Conservation (phyloP, 2,113 vertebrate genomes). For the Lota lota region DNA sequence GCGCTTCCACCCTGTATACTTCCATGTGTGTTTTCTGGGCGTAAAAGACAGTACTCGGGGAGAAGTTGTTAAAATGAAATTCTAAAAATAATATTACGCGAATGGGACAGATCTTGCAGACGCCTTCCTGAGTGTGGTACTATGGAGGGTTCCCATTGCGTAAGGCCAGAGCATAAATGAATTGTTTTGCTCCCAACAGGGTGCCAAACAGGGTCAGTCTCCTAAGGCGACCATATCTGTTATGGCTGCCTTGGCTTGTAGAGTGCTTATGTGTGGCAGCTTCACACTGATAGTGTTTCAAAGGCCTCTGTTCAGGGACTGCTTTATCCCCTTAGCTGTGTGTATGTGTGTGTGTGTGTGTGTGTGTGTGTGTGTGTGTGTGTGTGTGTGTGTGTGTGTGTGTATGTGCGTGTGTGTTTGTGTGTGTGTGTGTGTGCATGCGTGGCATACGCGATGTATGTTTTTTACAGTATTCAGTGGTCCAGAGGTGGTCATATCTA, state of each 20-base stretch:
- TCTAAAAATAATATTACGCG: slow-evolving; percentile 4
- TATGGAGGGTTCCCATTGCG: slow-evolving; percentile 11
- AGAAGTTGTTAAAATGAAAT: neutral
- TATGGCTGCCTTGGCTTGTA: slow-evolving; percentile 50
- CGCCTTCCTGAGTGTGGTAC: slow-evolving; percentile 17
- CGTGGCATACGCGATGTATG: slow-evolving; percentile 27
- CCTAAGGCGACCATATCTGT: slow-evolving; percentile 44
- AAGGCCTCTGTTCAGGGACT: slow-evolving; percentile 23
- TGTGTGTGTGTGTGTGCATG: slow-evolving; percentile 9
- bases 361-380: slow-evolving; percentile 19
- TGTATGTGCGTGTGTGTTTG: slow-evolving; percentile 17
- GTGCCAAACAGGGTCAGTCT: slow-evolving; percentile 35
- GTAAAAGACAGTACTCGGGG: no score
- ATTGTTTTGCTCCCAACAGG: slow-evolving; percentile 32
- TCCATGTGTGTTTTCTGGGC: no score
- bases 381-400: slow-evolving; percentile 12
- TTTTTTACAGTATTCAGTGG: slow-evolving; percentile 41
- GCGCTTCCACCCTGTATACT: no score
- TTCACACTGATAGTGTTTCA: slow-evolving; percentile 53
- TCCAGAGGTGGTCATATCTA: slow-evolving; percentile 62
- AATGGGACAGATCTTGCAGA: neutral
- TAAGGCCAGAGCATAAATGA: slow-evolving; percentile 20
- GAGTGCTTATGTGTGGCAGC: slow-evolving; percentile 63
- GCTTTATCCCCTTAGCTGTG: slow-evolving; percentile 16
- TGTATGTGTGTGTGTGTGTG: slow-evolving; percentile 2